Evolutionary conservation across 2,888 invertebrate genomes (phyloP), one percentile per base, ranked within the genome.

Genomic region (Cancer borealis): DNA sequence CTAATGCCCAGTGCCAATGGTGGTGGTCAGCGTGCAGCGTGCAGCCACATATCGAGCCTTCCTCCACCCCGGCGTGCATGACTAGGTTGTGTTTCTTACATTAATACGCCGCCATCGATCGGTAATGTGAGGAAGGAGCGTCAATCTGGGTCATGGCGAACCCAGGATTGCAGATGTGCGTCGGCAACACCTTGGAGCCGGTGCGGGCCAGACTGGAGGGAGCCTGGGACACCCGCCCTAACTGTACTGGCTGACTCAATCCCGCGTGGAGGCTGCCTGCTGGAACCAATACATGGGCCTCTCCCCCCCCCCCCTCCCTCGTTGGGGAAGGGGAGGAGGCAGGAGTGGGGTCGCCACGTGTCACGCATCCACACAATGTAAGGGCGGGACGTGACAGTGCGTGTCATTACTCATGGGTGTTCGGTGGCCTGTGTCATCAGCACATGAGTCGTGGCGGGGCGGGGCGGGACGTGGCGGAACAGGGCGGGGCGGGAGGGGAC

Each of bases 151-250:
- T 79, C 79, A 79, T 21, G 66, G 66, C 21, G 66, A 66, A 8
- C n/a, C 21, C 66, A 66, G n/a, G 66, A 66, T 21, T 66, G 66
- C 66, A 66, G 66, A 66, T 66, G 66, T 66, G 66, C 66, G 66
- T 4, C 66, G 66, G 66, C n/a, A 66, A 66, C 66, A 66, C 66
- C 66, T 66, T n/a, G n/a, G n/a, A n/a, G 66, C n/a, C 66, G 6
- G 30, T 79, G 79, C 30, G 79, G 79, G 79, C 79, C 79, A 79
- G 79, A 79, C 79, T 21, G 79, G 30, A 79, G 79, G 79, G 79
- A 79, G 79, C 79, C 79, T 79, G 79, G 79, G 79, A 79, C 79
- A 79, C 79, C 79, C 79, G 79, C 79, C 79, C 30, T 79, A 79
- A 79, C 79, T 79, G 79, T 79, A 79, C 79, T 30, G 79, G 79